phyloP scores from a whole-genome alignment of 2,797 vertebrate genomes.

The Notamacropus eugenii region DNA sequence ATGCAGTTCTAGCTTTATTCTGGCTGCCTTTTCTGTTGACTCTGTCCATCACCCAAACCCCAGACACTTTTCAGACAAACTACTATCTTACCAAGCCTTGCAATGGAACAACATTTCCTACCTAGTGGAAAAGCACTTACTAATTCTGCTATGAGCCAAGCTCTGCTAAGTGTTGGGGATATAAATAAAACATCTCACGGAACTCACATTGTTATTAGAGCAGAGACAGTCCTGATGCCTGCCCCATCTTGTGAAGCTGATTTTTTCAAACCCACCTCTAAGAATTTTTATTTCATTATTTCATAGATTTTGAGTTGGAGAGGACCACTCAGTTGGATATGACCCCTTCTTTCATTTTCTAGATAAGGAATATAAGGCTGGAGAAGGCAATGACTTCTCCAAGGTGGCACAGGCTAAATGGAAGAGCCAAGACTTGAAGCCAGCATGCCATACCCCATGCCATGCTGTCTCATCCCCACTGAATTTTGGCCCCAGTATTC shows the following conservation, averaged over 20 bases:
- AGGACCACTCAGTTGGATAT: not conserved
- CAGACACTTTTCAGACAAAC: not conserved
- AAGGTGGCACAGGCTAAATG: not conserved
- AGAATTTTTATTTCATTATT: not conserved
- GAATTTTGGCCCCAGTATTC: not conserved
- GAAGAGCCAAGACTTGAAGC: not conserved
- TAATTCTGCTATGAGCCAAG: not conserved
- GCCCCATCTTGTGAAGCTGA: not conserved
- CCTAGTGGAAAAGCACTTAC: not conserved
- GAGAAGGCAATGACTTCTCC: not conserved
- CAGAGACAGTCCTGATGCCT: not conserved
- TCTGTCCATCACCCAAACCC: not conserved
- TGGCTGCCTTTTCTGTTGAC: not conserved
- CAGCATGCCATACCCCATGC: not conserved
- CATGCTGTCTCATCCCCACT: not conserved
- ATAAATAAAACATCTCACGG: not conserved
- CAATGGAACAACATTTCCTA: not conserved
- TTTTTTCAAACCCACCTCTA: not conserved
- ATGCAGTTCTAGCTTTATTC: not conserved
- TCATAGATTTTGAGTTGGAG: not conserved
- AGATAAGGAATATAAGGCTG: not conserved
- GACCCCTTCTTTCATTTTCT: not conserved
- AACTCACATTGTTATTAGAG: not conserved
- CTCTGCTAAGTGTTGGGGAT: not conserved
- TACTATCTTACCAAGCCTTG: not conserved